Evolutionary conservation across 2,797 vertebrate species (phyloP).

Genomic region (Argyrosomus regius): DNA sequence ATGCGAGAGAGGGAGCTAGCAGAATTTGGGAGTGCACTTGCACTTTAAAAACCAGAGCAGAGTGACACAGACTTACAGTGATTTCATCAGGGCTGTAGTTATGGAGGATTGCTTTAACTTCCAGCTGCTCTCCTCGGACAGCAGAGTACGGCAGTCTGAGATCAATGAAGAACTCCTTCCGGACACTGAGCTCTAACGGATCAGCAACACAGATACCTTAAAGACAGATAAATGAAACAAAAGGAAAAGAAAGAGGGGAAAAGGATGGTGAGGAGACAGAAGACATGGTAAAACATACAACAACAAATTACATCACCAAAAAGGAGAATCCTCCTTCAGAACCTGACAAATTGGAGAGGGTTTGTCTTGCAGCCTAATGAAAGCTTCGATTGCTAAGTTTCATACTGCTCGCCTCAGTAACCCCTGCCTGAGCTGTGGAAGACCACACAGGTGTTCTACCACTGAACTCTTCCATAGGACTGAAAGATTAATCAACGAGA

Average conservation of each 20-base stretch:
- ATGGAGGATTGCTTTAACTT: constrained; percentile 1
- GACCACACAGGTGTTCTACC: too few relatives aligned
- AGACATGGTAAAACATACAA: neutral
- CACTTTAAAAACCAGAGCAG: neutral
- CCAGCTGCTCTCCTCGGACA: neutral
- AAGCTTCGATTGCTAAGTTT: too few relatives aligned
- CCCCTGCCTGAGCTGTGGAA: too few relatives aligned
- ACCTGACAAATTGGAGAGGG: too few relatives aligned
- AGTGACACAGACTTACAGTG: neutral
- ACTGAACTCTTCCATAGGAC: too few relatives aligned
- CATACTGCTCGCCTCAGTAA: too few relatives aligned
- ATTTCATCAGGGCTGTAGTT: neutral
- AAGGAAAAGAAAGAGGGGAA: neutral
- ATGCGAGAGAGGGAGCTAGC: too few relatives aligned
- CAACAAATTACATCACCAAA: too few relatives aligned
- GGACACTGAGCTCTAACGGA: neutral
- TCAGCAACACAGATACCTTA: neutral
- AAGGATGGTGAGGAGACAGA: neutral
- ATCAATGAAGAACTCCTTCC: neutral
- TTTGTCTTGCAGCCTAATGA: too few relatives aligned
- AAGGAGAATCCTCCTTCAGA: too few relatives aligned
- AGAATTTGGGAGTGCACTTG: too few relatives aligned
- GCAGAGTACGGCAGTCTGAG: constrained; percentile 6
- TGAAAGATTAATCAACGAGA: too few relatives aligned
- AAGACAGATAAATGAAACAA: neutral